Percentiles rank a stretch among this genome's conserved stretches.
Evolutionary conservation across 2,113 vertebrate genomes (phyloP).

Genomic region (Triplophysa rosa): DNA sequence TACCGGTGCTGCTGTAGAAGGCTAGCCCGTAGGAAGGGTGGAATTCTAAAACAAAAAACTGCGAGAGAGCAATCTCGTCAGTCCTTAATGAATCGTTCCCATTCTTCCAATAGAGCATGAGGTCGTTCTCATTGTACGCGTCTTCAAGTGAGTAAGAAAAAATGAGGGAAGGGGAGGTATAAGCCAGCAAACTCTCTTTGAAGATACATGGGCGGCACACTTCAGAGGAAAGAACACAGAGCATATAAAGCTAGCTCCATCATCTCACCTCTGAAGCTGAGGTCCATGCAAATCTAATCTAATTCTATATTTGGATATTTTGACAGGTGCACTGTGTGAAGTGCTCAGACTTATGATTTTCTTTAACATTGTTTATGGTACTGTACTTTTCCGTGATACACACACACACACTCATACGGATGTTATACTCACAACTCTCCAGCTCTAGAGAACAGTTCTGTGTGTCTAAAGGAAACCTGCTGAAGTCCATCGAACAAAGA

Average conservation of each 20-base stretch:
- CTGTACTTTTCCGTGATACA: slow-evolving; percentile 32
- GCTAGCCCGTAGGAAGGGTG: slow-evolving; percentile 88
- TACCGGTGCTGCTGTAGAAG: slow-evolving; percentile 94
- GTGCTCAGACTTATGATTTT: background rate
- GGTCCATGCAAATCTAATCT: slow-evolving; percentile 42
- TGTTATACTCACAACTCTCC: slow-evolving; percentile 88
- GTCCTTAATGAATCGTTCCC: slow-evolving; percentile 90
- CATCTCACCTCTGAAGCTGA: slow-evolving; percentile 56
- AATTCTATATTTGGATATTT: background rate
- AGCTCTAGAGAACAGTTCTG: slow-evolving; percentile 91
- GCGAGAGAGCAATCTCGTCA: slow-evolving; percentile 88
- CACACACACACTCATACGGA: slow-evolving; percentile 21
- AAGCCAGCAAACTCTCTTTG: slow-evolving; percentile 50
- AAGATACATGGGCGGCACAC: slow-evolving; percentile 51
- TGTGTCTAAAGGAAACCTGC: slow-evolving; percentile 90
- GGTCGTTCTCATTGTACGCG: slow-evolving; percentile 90
- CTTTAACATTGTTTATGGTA: slow-evolving; percentile 19
- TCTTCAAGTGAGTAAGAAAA: slow-evolving; percentile 72
- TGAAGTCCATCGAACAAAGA: slow-evolving; percentile 94
- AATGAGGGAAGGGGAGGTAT: background rate
- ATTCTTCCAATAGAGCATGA: slow-evolving; percentile 92
- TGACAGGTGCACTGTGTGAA: background rate
- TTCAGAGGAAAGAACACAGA: slow-evolving; percentile 58
- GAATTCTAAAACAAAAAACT: slow-evolving; percentile 93
- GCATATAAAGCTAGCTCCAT: slow-evolving; percentile 5